phyloP scores from a whole-genome alignment of 2,888 invertebrate species.

The Portevinia maculata region DNA sequence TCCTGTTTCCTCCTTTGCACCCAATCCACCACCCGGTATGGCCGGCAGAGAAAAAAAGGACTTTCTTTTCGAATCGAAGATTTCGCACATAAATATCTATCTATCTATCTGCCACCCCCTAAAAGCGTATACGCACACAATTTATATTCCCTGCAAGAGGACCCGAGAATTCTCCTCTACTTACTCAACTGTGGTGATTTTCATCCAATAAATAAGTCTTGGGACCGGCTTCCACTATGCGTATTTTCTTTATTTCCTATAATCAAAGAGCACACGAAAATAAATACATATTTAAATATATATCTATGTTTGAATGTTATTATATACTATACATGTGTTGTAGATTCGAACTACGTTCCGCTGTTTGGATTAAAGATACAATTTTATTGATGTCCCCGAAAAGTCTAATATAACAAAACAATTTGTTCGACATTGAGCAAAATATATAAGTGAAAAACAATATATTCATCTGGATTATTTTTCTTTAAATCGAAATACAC shows the following conservation, averaged over 20 bases:
- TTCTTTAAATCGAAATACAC: too few species aligned
- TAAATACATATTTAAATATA: background rate
- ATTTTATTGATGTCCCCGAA: constrained; percentile 82
- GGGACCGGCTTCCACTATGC: constrained; percentile 36
- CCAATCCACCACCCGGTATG: constrained; percentile 23
- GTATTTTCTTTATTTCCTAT: constrained; percentile 51
- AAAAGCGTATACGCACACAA: constrained; percentile 31
- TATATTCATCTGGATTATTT: too few species aligned
- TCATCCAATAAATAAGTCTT: constrained; percentile 53
- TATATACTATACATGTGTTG: too few species aligned
- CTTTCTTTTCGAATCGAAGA: constrained; percentile 58
- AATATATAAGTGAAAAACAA: background rate
- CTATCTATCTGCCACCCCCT: constrained; percentile 48
- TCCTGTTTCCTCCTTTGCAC: background rate
- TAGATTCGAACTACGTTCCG: constrained; percentile 12
- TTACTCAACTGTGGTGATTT: constrained; percentile 41
- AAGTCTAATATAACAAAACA: constrained; percentile 82
- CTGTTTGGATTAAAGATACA: constrained; percentile 78
- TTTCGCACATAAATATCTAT: constrained; percentile 72
- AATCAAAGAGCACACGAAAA: constrained; percentile 39
- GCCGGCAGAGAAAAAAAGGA: constrained; percentile 32
- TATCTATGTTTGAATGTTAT: background rate
- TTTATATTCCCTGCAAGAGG: constrained; percentile 41
- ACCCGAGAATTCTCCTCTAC: constrained; percentile 28
- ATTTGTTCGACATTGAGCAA: constrained; percentile 76